Evolutionary conservation across 1,140 invertebrate genomes (phyloP), one percentile per base, ranked within the genome.

Genomic region (Theocolax elegans): DNA sequence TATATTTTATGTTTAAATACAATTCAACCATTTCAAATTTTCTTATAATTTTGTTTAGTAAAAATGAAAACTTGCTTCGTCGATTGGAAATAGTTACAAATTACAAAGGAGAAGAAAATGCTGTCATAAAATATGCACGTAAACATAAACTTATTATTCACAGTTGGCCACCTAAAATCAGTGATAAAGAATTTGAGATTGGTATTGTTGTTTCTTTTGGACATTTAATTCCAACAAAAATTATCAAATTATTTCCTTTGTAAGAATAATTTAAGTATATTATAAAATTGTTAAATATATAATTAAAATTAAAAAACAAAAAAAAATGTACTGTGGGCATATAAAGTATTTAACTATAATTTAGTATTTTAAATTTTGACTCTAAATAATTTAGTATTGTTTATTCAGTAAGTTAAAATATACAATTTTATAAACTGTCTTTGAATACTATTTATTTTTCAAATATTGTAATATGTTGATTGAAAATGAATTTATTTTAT

Each of bases 201-300:
- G 91, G 91, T 25, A 76, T 92, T 51, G 90, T 93, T 31, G 91
- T 92, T 1, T 92, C 91, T 1, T 93, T 92, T 87, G 92, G 92
- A 0, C 87, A 91, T 81, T 78, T 93, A 59, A 92, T 93, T 78
- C 91, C 92, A 4, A 76, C 86, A 64, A 63, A 80, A 15, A 82
- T 92, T 2, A 92, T 93, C 29, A 80, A 89, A 48, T 80, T 84
- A 29, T 92, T 93, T 82, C 88, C 89, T 40, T 74, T 89, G 88
- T 91, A 86, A 87, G 87, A 64, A 7, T 2, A 0, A 49, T 49
- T 54, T 69, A 25, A 51, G 62, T n/a, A 40, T 2, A 25, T 23
- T 8, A 19, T 67, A 53, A 63, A 56, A 21, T 66, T 27, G 67
- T 42, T 38, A 27, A 25, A 1, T 51, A 35, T 10, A 35, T 35